phyloP scores from a whole-genome alignment of 2,113 vertebrate genomes.

The Mustela nigripes region DNA sequence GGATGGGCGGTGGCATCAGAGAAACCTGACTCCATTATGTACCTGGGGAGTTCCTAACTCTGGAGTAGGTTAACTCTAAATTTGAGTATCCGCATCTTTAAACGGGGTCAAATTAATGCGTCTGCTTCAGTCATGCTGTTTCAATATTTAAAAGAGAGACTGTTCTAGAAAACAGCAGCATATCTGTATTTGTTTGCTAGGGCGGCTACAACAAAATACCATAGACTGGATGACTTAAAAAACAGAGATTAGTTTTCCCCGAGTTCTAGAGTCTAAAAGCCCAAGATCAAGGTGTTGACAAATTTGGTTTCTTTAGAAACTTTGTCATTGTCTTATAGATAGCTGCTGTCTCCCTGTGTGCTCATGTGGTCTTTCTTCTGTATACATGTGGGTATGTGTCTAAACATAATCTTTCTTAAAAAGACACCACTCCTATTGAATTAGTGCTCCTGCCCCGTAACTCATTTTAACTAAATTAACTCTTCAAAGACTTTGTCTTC shows the following conservation, averaged over 20 bases:
- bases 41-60: neutral
- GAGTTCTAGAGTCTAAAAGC: neutral
- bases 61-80: neutral
- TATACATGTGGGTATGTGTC: neutral
- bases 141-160: neutral
- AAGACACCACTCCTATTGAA: neutral
- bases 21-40: neutral
- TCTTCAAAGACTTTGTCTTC: neutral
- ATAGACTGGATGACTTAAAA: neutral
- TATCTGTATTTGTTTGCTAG: neutral
- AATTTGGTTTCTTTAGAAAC: neutral
- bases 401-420: neutral
- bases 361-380: neutral
- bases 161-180: neutral
- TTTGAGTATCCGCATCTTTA: neutral
- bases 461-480: neutral
- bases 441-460: neutral
- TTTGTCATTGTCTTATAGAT: neutral
- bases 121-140: neutral
- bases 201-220: neutral
- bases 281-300: neutral
- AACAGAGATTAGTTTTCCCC: neutral
- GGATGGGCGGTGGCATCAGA: neutral
- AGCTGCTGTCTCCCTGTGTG: neutral
- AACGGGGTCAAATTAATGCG: neutral